These are phyloP conservation scores for Caprella mutica DNA, from an alignment of 2,888 invertebrate species.

Conservation along the genomic window DNA sequence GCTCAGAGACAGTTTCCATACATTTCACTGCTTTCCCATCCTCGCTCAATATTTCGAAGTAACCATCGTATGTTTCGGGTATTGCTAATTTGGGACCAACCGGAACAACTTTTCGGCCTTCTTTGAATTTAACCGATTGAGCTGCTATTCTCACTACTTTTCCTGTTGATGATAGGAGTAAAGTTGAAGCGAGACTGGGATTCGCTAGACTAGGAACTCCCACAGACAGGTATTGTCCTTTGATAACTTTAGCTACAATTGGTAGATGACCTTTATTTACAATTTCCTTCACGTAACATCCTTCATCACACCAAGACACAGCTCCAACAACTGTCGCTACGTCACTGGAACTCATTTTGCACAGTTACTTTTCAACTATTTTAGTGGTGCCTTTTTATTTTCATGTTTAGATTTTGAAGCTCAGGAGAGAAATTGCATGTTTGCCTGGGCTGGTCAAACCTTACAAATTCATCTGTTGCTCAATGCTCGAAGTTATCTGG, in stretches of 20 bases:
- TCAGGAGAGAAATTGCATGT: too few relatives aligned
- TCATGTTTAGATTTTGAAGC: too few relatives aligned
- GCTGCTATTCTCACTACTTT: conserved; percentile 67
- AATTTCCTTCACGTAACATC: conserved; percentile 25
- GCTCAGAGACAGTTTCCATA: conserved; percentile 73
- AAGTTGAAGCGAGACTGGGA: conserved; percentile 73
- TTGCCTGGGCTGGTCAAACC: too few relatives aligned
- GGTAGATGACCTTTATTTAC: conserved; percentile 47
- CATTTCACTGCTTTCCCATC: conserved; percentile 83
- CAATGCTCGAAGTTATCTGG: too few relatives aligned
- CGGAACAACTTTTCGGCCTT: conserved; percentile 59
- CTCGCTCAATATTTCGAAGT: conserved; percentile 86
- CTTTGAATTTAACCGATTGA: conserved; percentile 65
- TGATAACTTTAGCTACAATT: conserved; percentile 77
- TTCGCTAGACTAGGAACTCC: conserved; percentile 79
- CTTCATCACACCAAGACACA: conserved; percentile 26
- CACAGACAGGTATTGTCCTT: conserved; percentile 83
- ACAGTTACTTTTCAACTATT: too few relatives aligned
- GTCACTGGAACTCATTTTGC: conserved; percentile 23
- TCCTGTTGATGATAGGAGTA: conserved; percentile 71
- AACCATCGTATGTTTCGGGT: conserved; percentile 79
- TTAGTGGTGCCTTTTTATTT: too few relatives aligned
- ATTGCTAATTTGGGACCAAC: conserved; percentile 75
- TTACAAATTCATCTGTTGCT: too few relatives aligned
- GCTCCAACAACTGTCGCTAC: conserved; percentile 25